Base-by-base conservation (phyloP, 2,797 vertebrate species). In the Columba guinea region DNA sequence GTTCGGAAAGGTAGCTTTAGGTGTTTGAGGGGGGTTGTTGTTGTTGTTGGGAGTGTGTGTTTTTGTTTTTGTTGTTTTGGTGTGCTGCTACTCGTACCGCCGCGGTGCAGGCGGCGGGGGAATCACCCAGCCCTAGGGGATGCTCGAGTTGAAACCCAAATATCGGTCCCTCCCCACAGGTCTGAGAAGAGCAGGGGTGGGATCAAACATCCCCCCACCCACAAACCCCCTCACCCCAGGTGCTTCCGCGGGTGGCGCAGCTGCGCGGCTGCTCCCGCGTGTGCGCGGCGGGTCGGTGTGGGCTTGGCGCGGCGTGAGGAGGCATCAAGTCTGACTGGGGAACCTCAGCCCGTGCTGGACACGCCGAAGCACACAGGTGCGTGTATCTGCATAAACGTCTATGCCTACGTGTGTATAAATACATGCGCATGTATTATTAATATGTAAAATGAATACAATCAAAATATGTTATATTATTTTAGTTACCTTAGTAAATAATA, bases 231-330 rank as follows among this genome's bases (percentile, higher is more conserved):
- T 3, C 3, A 8, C 17, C 34, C 55, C 39, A 28, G 32, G 49
- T 15, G 23, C 15, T 46, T 37, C 48, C 27, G 18, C 11, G 18
- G 37, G 64, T 11, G 18, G 56, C 27, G 27, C 15, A 37, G 41
- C 13, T n/a, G 11, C 10, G 14, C 20, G n/a, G 48, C 74, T 41
- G 30, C 9, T 30, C 7, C 37, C 37, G 21, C 24, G 23, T 7
- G n/a, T 28, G 64, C 13, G 14, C 6, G 1, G 51, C 18, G 2
- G 13, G 10, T 44, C 3, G 5, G 7, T 5, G 5, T 27, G 30
- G n/a, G 13, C 46, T 39, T 11, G 5, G 73, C 3, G 32, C 8
- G 24, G 68, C 17, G 5, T 39, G 28, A 28, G 62, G 30, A 19
- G 7, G 9, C 11, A n/a, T 9, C 17, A 13, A 56, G 23, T 27